A percentile compares a stretch with the other conserved stretches of the same genome.
phyloP scores from a whole-genome alignment of 2,888 invertebrate species.

The Norana najaformis region DNA sequence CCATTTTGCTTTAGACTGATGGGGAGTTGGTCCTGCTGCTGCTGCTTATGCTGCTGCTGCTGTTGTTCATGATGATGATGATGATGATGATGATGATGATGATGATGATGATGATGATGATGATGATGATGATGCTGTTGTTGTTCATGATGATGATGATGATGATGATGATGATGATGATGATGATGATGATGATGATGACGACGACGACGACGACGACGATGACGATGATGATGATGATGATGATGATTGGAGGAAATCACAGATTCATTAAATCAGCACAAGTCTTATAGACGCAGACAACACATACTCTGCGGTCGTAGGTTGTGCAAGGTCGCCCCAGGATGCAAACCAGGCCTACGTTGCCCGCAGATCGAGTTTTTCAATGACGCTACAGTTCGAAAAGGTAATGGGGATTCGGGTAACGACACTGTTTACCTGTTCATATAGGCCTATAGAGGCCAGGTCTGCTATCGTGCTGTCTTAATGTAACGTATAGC shows the following conservation, averaged over 20 bases:
- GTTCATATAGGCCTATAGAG: background rate
- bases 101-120: constrained; percentile 16
- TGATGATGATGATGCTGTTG: no score
- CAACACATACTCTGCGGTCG: background rate
- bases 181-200: constrained; percentile 15
- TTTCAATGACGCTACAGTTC: background rate
- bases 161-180: constrained; percentile 15
- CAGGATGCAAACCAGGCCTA: background rate
- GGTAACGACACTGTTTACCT: background rate
- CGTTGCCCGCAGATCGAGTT: background rate
- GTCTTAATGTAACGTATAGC: background rate
- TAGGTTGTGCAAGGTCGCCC: background rate
- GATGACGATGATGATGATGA: no score
- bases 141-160: no score
- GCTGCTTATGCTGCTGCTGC: no score
- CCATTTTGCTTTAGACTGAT: background rate
- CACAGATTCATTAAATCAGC: background rate
- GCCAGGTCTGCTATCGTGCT: no score
- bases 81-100: constrained; percentile 15
- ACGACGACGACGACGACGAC: background rate
- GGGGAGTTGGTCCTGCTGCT: background rate
- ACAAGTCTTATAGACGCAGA: background rate
- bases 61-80: constrained; percentile 7
- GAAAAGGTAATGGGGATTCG: background rate
- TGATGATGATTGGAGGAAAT: background rate